Conservation (phyloP, 2,797 vertebrate genomes). For the Arrhamphus sclerolepis region DNA sequence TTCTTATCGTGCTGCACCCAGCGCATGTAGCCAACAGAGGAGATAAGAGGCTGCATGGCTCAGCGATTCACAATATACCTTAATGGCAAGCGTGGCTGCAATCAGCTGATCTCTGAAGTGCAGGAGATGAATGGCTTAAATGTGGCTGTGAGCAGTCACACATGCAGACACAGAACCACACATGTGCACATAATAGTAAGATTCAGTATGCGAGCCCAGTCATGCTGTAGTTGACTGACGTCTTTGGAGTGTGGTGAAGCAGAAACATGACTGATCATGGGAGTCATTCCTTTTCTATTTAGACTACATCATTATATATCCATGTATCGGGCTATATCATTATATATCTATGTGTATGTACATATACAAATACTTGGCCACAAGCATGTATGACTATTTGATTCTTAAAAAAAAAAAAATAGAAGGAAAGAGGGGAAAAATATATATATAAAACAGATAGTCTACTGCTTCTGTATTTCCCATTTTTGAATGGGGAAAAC, state of each 20-base stretch:
- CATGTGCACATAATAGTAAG: background rate
- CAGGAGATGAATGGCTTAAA: slow-evolving; percentile 36
- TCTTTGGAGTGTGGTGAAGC: no score
- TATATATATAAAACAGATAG: no score
- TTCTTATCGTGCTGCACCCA: slow-evolving; percentile 40
- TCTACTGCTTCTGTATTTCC: background rate
- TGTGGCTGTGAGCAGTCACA: slow-evolving; percentile 9
- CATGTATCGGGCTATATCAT: no score
- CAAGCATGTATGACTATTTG: no score
- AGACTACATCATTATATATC: no score
- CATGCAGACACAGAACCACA: slow-evolving; percentile 1
- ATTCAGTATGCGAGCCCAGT: background rate
- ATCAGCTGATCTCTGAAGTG: slow-evolving; percentile 55
- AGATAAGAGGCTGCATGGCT: slow-evolving; percentile 46
- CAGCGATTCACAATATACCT: slow-evolving; percentile 44
- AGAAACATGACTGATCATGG: no score
- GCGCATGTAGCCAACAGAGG: slow-evolving; percentile 30
- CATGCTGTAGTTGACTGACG: no score
- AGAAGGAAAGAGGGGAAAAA: no score
- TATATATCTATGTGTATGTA: no score
- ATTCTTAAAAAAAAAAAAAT: background rate
- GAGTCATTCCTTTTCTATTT: no score
- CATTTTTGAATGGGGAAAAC: background rate
- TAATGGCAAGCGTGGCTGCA: slow-evolving; percentile 30
- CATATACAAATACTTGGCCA: no score